Evolutionary conservation across 2,113 vertebrate species (phyloP).

Genomic region (Paedocypris sp.): DNA sequence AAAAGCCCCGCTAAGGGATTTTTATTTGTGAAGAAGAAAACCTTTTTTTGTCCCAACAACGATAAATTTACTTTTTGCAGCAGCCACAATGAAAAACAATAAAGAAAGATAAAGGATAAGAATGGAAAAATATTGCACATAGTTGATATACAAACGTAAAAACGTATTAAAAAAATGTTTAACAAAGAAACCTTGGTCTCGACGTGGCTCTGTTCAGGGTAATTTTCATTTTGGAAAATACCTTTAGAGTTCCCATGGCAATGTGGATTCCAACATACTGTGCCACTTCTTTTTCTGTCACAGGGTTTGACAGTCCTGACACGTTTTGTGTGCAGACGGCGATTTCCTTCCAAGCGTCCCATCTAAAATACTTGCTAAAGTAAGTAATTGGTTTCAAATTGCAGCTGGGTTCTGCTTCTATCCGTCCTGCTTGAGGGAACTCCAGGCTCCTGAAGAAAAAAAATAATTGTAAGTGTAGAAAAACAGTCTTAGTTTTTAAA

Average conservation of each 20-base stretch:
- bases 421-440: not conserved
- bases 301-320: slow-evolving; percentile 29
- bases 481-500: not conserved
- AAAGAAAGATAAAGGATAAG: too few relatives aligned
- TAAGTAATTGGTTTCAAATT: slow-evolving; percentile 50
- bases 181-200: too few relatives aligned
- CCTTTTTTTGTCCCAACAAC: too few relatives aligned
- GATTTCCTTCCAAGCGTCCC: slow-evolving; percentile 58
- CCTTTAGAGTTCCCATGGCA: slow-evolving; percentile 68
- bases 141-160: too few relatives aligned
- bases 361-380: slow-evolving; percentile 55
- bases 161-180: too few relatives aligned
- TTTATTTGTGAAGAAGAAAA: too few relatives aligned
- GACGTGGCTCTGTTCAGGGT: too few relatives aligned
- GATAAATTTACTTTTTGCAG: too few relatives aligned
- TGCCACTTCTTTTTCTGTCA: slow-evolving; percentile 53
- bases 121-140: too few relatives aligned
- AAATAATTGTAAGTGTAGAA: not conserved
- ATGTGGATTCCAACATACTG: slow-evolving; percentile 65
- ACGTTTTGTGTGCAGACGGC: slow-evolving; percentile 44
- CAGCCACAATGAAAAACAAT: too few relatives aligned
- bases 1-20: too few relatives aligned
- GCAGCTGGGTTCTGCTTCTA: slow-evolving; percentile 3
- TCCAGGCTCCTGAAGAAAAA: not conserved
- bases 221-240: slow-evolving; percentile 40